Conservation (phyloP, 2,113 vertebrate species). For the Helogale parvula region DNA sequence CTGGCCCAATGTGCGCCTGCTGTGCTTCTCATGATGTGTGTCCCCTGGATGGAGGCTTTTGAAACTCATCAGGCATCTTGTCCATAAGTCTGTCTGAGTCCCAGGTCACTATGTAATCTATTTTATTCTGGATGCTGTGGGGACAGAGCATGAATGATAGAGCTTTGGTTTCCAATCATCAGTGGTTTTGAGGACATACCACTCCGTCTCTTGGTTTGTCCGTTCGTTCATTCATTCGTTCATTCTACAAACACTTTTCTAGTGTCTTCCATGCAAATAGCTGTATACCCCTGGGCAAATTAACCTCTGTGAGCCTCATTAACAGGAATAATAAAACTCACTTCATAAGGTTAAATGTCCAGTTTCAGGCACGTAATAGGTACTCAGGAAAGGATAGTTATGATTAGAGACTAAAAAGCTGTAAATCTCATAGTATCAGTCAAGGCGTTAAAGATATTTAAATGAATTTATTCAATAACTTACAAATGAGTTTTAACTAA, state of each 20-base stretch:
- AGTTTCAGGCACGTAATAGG: background rate
- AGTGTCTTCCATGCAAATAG: background rate
- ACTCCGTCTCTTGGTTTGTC: background rate
- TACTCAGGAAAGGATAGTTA: background rate
- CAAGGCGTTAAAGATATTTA: background rate
- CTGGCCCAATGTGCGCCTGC: background rate
- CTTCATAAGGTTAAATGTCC: background rate
- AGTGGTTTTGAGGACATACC: background rate
- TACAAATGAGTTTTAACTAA: background rate
- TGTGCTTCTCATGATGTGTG: background rate
- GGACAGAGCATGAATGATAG: background rate
- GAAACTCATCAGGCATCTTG: background rate
- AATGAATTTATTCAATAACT: background rate
- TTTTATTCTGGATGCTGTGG: background rate
- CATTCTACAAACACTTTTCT: background rate
- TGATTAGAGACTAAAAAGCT: background rate
- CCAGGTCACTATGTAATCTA: background rate
- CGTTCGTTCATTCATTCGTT: background rate
- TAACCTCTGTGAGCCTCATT: background rate
- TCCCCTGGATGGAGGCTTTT: background rate
- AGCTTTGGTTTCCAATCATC: background rate
- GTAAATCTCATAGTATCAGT: background rate
- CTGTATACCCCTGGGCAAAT: background rate
- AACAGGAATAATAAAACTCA: slow-evolving; percentile 1
- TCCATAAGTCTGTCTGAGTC: background rate